A percentile compares a stretch with the other conserved stretches of the same genome.
Conservation (phyloP, 1,140 invertebrate species). For the Papilio polyxenes region DNA sequence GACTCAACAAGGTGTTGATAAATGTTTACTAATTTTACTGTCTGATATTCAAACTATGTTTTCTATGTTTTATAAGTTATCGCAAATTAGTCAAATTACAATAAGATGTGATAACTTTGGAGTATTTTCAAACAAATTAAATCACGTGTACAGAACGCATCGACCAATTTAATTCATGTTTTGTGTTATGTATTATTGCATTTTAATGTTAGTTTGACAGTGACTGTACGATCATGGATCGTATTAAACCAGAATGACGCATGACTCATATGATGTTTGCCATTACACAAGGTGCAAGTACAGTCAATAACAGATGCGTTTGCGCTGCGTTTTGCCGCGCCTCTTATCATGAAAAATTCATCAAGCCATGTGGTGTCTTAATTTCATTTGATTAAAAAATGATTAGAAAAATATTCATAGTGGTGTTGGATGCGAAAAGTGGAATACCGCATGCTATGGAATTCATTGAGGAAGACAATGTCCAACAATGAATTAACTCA, state of each 20-base stretch:
- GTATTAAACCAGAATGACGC: background rate
- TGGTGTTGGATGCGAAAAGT: too few relatives aligned
- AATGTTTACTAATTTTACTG: background rate
- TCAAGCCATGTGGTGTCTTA: background rate
- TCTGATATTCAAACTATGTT: too few relatives aligned
- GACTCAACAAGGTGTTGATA: background rate
- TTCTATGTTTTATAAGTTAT: too few relatives aligned
- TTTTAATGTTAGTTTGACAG: background rate
- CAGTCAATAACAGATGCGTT: conserved; percentile 5
- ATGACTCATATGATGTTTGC: background rate
- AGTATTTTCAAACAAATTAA: background rate
- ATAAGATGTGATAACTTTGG: too few relatives aligned
- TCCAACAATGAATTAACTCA: too few relatives aligned
- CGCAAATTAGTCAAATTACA: too few relatives aligned
- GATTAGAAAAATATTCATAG: too few relatives aligned
- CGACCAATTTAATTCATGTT: background rate
- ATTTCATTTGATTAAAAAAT: background rate
- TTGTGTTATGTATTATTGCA: background rate
- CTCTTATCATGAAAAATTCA: background rate
- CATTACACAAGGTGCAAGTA: conserved; percentile 7
- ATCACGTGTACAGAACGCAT: background rate
- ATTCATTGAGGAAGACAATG: too few relatives aligned
- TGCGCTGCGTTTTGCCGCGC: background rate
- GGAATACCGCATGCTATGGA: too few relatives aligned
- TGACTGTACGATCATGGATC: background rate